Evolutionary conservation across 2,888 invertebrate genomes (phyloP), one percentile per base, ranked within the genome.

Genomic region (Epicampocera succincta): DNA sequence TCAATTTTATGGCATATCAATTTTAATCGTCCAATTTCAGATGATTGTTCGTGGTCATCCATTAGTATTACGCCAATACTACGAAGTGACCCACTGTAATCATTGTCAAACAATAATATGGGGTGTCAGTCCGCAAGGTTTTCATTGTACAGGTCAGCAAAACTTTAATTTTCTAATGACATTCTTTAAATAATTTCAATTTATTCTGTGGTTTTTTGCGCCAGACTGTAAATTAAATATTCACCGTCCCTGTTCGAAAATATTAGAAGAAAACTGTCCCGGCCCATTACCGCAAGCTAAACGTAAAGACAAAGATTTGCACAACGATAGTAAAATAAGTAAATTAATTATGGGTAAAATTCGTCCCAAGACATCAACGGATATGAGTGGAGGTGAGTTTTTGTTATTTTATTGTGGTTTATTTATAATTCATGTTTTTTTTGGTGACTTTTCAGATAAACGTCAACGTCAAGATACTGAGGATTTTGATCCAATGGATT

Each of bases 71-170:
- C 95, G 96, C 89, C 96, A 97, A 92, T 96, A 98, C 92, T 96
- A 95, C 89, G 95, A 95, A 85, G 96, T 97, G 88, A 97, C 96
- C 84, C 94, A 95, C 92, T 99, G 99, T 92, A 96, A 97, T 92
- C 96, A 96, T 92, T 99, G 99, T 92, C 95, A 96, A 88, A 93
- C 94, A 89, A 95, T 97, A 85, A 95, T 99, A 86, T 97, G 97
- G 93, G 99, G 99, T 63, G 95, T 99, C 80, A 98, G 98, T 87
- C 97, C 98, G 84, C 99, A 99, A 92, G 99, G 98, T 75, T 98
- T 96, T 93, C 96, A 97, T 88, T 99, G 99, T 92, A 94, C 95
- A 89, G 95, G 98, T 97, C 77, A 40, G 40, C 40, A n/a, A 0
- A 12, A 17, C 33, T 6, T 50, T 52, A 5, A 17, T 48, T 1